Base-by-base conservation (phyloP, 1,140 invertebrate species). In the Nautilus pompilius region DNA sequence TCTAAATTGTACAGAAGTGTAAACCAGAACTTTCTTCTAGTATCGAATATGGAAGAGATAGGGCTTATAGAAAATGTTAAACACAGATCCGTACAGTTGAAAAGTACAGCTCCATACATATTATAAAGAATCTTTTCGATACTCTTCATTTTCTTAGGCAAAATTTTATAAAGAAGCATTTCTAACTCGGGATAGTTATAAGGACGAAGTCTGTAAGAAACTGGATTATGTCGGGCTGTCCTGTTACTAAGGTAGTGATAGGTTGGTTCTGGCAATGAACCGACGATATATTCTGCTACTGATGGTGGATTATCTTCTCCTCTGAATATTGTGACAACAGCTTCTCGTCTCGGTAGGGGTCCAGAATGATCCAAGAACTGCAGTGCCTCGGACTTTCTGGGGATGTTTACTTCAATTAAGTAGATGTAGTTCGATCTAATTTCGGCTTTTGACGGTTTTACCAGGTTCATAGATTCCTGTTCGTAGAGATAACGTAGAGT, bases 281-380 rank as follows among this genome's bases (percentile, higher is more conserved):
- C 63, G 5, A 71, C 64, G 6, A 59, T 56, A 30, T 61, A 68
- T 48, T 71, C 69, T 45, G 63, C 58, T 3, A 66, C 61, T 8
- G 30, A 22, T 29, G 62, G 62, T n/a, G 15, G 29, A 13, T 34
- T 45, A 6, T 13, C n/a, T 32, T 67, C 54, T 24, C 58, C 65
- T 17, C 57, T 57, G 54, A 69, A 63, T 34, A 69, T 56, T 5
- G 62, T 28, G 3, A 69, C 68, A 29, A 36, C 32, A 4, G 68
- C 68, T 24, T 67, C 57, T 20, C 68, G 30, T 15, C 15, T 15
- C 17, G 68, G 68, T 8, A 6, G 32, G 5, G 26, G 36, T 22
- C 41, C 45, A 28, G 30, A 17, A 13, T 46, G 24, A 29, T 45
- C 41, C 4, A 62, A 28, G 29, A 53, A 53, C 20, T 28, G 49